Conservation (phyloP, 2,888 invertebrate species). For the Chromoteleia sp. region DNA sequence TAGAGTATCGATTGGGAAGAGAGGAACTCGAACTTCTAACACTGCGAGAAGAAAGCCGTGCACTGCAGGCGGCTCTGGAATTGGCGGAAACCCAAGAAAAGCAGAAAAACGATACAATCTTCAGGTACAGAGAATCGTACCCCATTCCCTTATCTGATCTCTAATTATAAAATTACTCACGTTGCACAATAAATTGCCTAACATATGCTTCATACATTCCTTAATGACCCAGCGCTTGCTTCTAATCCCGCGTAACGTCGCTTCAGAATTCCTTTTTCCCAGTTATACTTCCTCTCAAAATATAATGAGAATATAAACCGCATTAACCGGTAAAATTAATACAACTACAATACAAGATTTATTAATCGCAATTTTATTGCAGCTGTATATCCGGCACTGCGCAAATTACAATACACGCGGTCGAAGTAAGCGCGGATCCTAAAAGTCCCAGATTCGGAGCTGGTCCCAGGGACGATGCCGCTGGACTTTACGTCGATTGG, state of each 20-base stretch:
- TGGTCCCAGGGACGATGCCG: slow-evolving; percentile 88
- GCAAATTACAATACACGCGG: slow-evolving; percentile 88
- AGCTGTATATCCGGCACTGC: slow-evolving; percentile 84
- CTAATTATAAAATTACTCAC: slow-evolving; percentile 53
- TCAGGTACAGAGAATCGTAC: slow-evolving; percentile 85
- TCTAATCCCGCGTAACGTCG: neutral
- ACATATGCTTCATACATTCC: slow-evolving; percentile 28
- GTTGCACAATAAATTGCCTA: slow-evolving; percentile 42
- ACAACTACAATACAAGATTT: too few relatives aligned
- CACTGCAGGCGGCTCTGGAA: slow-evolving; percentile 91
- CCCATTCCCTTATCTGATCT: slow-evolving; percentile 23
- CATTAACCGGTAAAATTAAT: too few relatives aligned
- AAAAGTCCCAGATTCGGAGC: slow-evolving; percentile 91
- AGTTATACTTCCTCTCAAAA: neutral
- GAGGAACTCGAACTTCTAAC: slow-evolving; percentile 95
- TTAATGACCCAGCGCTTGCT: slow-evolving; percentile 14
- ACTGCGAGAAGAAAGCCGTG: slow-evolving; percentile 92
- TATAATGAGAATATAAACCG: neutral
- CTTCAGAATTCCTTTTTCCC: slow-evolving; percentile 1
- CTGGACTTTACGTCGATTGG: slow-evolving; percentile 92
- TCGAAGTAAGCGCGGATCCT: slow-evolving; percentile 89
- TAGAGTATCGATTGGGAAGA: slow-evolving; percentile 94
- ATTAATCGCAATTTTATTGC: too few relatives aligned
- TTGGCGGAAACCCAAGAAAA: slow-evolving; percentile 85
- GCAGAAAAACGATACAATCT: slow-evolving; percentile 86